Base-by-base conservation (phyloP, 2,797 vertebrate species). In the Mormyrops attenuatus region DNA sequence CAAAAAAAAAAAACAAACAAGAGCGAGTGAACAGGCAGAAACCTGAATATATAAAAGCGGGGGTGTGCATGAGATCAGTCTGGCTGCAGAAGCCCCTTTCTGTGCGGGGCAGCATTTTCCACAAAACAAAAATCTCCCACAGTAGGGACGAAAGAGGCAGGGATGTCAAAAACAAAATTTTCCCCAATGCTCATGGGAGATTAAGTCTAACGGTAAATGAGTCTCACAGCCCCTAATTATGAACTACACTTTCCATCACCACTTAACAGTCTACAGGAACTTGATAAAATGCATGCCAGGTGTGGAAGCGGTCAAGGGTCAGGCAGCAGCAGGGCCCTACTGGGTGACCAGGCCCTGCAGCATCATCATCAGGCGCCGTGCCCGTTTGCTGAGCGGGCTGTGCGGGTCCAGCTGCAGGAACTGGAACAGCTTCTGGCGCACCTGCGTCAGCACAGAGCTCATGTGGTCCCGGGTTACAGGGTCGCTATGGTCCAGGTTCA, bases 391-490 rank as follows among this genome's bases (percentile, higher is more conserved):
- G 90, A 98, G 94, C 0, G 95, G 95, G 93, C 96, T 97, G 94
- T 97, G 97, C 53, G 97, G 96, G 60, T 99, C 98, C 89, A 97
- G 96, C 94, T 99, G 98, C 84, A 99, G 93, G 95, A 99, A 99
- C 93, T 97, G 93, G 90, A 96, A 97, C 88, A 99, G 96, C 95
- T 99, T 99, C 92, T 98, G 98, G 85, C 97, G 95, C 89, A 99
- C 97, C 95, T 99, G 98, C 91, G 96, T 92, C 96, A 99, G 94
- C 90, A 99, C 97, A 0, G 97, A 97, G 20, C 97, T 96, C 97
- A 99, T 99, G 96, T 99, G 98, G 95, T 99, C 99, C 89, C 97
- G 94, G 55, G 97, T 99, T 93, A 99, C 97, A n/a, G 98, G 98
- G 94, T 99, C 97, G 0, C 96, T 95, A 93, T 98, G 97, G 95